Percentiles rank a stretch among this genome's conserved stretches.
These are phyloP conservation scores for Eurois occulta DNA, from an alignment of 2,888 invertebrate species.

Conservation along the genomic window DNA sequence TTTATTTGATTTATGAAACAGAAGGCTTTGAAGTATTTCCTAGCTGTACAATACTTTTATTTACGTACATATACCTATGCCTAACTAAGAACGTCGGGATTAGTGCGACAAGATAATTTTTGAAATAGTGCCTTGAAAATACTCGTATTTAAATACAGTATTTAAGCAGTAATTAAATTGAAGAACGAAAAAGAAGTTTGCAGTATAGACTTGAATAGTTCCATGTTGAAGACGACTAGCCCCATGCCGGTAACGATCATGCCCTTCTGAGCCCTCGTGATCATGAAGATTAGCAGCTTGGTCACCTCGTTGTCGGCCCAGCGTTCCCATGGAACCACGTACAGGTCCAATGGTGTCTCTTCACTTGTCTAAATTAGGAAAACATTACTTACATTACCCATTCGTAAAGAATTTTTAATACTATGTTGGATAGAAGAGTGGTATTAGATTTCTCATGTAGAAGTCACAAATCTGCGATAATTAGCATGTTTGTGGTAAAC, in stretches of 20 bases:
- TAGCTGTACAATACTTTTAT: not conserved
- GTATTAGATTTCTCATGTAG: not conserved
- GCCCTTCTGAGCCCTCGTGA: slow-evolving; percentile 76
- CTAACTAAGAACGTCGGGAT: not conserved
- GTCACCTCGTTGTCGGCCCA: slow-evolving; percentile 74
- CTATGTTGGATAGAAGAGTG: not conserved
- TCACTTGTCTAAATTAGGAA: slow-evolving; percentile 74
- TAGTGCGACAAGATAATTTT: not conserved
- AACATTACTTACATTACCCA: not conserved
- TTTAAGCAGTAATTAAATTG: slow-evolving; percentile 76
- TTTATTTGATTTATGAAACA: slow-evolving; percentile 12
- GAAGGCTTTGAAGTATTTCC: not conserved
- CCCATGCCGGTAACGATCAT: slow-evolving; percentile 78
- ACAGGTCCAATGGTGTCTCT: slow-evolving; percentile 76
- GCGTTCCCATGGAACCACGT: slow-evolving; percentile 75
- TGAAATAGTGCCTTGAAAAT: not conserved
- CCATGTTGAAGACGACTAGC: slow-evolving; percentile 80
- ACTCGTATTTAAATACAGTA: not conserved
- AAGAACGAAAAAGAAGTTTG: slow-evolving; percentile 84
- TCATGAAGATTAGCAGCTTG: slow-evolving; percentile 77
- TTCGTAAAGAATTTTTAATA: not conserved
- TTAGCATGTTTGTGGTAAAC: not conserved
- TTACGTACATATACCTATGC: no score
- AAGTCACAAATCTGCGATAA: not conserved
- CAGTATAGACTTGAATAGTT: slow-evolving; percentile 81